Evolutionary conservation across 2,888 invertebrate genomes (phyloP).

Genomic region (Synergus umbraculus): DNA sequence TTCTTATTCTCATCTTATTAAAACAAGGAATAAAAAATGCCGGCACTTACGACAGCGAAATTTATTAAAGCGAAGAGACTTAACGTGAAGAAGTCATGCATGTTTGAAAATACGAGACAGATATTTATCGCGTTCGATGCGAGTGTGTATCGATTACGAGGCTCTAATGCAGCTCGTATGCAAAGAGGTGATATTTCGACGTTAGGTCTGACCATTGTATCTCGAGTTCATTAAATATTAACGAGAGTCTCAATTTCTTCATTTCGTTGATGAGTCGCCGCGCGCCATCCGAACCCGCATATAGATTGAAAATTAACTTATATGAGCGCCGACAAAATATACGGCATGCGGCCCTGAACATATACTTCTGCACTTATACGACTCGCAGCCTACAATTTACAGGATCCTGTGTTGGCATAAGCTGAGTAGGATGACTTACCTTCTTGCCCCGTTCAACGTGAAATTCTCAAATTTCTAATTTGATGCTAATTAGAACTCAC

Average conservation of each 20-base stretch:
- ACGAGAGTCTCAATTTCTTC: conserved; percentile 77
- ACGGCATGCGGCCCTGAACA: conserved; percentile 61
- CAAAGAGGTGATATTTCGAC: conserved; percentile 67
- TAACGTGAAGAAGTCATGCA: conserved; percentile 39
- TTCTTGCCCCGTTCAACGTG: conserved; percentile 58
- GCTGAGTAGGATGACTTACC: conserved; percentile 59
- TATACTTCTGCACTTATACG: conserved; percentile 65
- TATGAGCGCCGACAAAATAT: conserved; percentile 77
- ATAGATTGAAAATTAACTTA: conserved; percentile 78
- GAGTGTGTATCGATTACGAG: conserved; percentile 47
- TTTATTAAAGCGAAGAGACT: conserved; percentile 21
- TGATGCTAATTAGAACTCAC: conserved; percentile 70
- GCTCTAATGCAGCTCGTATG: conserved; percentile 49
- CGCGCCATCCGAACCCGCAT: conserved; percentile 74
- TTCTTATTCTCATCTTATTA: conserved; percentile 16
- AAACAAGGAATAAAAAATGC: conserved; percentile 14
- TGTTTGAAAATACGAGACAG: conserved; percentile 48
- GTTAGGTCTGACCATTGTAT: conserved; percentile 68
- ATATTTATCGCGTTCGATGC: conserved; percentile 56
- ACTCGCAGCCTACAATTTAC: conserved; percentile 72
- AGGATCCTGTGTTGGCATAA: conserved; percentile 68
- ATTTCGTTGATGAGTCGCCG: conserved; percentile 76
- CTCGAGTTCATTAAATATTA: conserved; percentile 76
- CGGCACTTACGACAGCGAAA: conserved; percentile 6
- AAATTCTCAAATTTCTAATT: conserved; percentile 73